Percentiles rank a stretch among this genome's conserved stretches.
Evolutionary conservation across 2,797 vertebrate genomes (phyloP).

Genomic region (Hyperoplus immaculatus): DNA sequence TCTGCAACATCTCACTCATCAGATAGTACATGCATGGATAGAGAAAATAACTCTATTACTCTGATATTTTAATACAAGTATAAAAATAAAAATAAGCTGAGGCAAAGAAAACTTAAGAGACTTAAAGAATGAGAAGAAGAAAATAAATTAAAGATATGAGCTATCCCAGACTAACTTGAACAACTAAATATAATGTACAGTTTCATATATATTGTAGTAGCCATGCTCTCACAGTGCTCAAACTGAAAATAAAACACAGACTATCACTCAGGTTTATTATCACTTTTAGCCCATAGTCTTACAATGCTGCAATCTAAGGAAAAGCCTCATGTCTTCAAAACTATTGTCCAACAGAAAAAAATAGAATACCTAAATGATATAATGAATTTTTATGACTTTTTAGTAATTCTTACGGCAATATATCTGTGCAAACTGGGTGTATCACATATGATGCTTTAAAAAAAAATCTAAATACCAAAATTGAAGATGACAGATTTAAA

Average conservation of each 20-base stretch:
- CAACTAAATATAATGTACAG: slow-evolving; percentile 78
- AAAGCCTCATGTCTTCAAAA: slow-evolving; percentile 35
- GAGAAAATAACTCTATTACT: slow-evolving; percentile 45
- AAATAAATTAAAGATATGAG: slow-evolving; percentile 80
- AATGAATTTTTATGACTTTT: neutral
- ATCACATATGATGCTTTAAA: neutral
- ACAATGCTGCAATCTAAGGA: slow-evolving; percentile 24
- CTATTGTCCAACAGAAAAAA: slow-evolving; percentile 14
- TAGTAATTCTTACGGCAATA: neutral
- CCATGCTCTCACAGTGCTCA: slow-evolving; percentile 75
- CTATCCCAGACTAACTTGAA: slow-evolving; percentile 60
- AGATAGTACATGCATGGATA: slow-evolving; percentile 54
- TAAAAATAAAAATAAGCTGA: slow-evolving; percentile 70
- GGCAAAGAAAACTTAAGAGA: slow-evolving; percentile 16
- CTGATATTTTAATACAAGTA: slow-evolving; percentile 51
- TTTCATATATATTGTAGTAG: slow-evolving; percentile 69
- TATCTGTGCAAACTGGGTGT: slow-evolving; percentile 11
- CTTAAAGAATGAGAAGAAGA: slow-evolving; percentile 39
- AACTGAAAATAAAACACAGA: slow-evolving; percentile 66
- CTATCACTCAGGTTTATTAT: slow-evolving; percentile 16
- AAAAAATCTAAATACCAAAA: slow-evolving; percentile 12
- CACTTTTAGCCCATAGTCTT: slow-evolving; percentile 42
- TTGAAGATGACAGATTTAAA: slow-evolving; percentile 28
- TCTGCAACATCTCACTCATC: slow-evolving; percentile 35
- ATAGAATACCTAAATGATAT: slow-evolving; percentile 31